These are phyloP conservation scores for Pedetes capensis DNA, from an alignment of 2,113 vertebrate species.

Conservation along the genomic window DNA sequence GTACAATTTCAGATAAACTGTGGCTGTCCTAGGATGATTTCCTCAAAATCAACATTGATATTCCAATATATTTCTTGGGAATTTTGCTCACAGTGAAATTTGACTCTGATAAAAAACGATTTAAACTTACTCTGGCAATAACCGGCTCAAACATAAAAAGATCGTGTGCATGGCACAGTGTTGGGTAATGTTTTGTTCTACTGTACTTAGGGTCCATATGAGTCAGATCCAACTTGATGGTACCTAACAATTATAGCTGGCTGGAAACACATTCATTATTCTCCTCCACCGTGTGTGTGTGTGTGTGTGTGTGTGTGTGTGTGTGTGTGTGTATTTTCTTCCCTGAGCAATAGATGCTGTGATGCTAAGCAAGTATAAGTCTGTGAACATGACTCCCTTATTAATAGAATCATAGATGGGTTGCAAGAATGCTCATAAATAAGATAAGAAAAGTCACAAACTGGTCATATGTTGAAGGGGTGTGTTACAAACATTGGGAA, in stretches of 20 bases:
- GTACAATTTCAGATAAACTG: conserved; percentile 38
- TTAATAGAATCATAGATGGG: conserved; percentile 21
- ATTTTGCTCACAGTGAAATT: conserved; percentile 19
- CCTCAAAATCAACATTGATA: not conserved
- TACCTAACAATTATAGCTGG: too few relatives aligned
- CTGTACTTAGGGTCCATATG: too few relatives aligned
- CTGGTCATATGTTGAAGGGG: not conserved
- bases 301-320: not conserved
- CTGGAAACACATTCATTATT: not conserved
- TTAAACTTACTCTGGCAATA: too few relatives aligned
- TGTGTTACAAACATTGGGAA: conserved; percentile 43
- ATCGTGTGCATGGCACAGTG: too few relatives aligned
- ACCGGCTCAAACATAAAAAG: too few relatives aligned
- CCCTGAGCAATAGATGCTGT: not conserved
- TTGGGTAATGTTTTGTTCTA: too few relatives aligned
- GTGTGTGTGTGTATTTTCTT: too few relatives aligned
- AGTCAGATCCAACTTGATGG: too few relatives aligned
- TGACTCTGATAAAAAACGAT: not conserved
- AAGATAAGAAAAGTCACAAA: conserved; percentile 44
- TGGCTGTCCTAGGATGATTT: conserved; percentile 19
- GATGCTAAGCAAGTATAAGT: not conserved
- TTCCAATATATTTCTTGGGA: not conserved
- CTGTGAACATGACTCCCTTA: not conserved
- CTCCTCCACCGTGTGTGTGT: not conserved
- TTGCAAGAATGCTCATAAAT: not conserved